Evolutionary conservation across 2,888 invertebrate genomes (phyloP), one percentile per base, ranked within the genome.

Genomic region (Hyppa rectilinea): DNA sequence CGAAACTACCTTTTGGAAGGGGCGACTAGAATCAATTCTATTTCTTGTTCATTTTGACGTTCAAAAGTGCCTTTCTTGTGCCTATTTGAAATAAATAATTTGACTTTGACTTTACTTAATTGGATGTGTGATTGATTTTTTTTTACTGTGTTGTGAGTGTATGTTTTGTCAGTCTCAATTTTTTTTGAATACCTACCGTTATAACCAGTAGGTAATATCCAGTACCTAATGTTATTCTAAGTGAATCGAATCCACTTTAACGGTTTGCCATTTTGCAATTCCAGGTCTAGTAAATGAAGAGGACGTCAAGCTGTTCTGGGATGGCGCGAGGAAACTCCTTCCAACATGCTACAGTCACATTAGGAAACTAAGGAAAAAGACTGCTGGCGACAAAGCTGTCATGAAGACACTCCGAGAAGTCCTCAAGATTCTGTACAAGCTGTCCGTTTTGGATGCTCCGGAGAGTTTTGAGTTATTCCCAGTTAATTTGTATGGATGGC

Each of bases 331-430:
- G 87, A 97, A 98, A 89, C 88, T 98, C 10, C 91, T 98, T 17
- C 98, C 98, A 4, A 98, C 98, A 1, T 98, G 98, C 88, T 97
- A 97, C 86, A 97, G 97, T 81, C 96, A 97, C 71, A 96, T 98
- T 60, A 95, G 98, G 75, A 98, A 98, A 91, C 96, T 98, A 43
- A 96, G 98, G 79, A 97, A 97, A 87, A 97, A 97, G 88, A 96
- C 97, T 14, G 96, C 97, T 23, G 97, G 97, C 52, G 98, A 98
- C 84, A 97, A 97, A 88, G 97, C 96, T 64, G 96, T 97, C 17
- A 95, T 97, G 88, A 97, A 97, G 87, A 97, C 97, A 75, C 94
- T 98, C 0, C 96, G 96, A 71, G 97, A 98, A 84, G 97, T 98
- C 36, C 96, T 98, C 58, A 97, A 97, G 85, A 97, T 98, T 81